Conservation (phyloP, 2,888 invertebrate species). For the Drosophila buzzatii region DNA sequence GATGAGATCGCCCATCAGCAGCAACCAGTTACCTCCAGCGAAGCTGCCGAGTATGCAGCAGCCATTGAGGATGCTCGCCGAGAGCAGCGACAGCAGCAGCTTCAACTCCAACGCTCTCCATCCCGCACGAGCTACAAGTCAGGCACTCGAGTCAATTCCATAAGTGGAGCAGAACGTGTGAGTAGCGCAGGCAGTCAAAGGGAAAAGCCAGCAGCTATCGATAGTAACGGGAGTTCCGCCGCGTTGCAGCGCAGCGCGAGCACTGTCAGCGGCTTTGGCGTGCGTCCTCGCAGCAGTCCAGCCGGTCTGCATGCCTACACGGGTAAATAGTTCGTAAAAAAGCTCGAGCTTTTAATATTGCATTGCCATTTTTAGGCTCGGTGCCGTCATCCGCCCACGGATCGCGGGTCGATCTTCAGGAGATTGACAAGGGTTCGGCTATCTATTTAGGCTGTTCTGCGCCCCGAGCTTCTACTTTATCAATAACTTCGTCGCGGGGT, state of each 20-base stretch:
- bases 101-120: slow-evolving; percentile 52
- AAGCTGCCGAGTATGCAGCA: slow-evolving; percentile 82
- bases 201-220: slow-evolving; percentile 28
- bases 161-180: slow-evolving; percentile 54
- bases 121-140: slow-evolving; percentile 49
- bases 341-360: neutral
- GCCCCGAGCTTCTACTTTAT: slow-evolving; percentile 80
- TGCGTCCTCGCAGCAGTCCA: slow-evolving; percentile 91
- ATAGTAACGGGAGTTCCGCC: slow-evolving; percentile 35
- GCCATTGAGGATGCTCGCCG: slow-evolving; percentile 75
- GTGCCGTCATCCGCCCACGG: slow-evolving; percentile 91
- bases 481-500: slow-evolving; percentile 86
- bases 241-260: slow-evolving; percentile 84
- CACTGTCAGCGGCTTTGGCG: slow-evolving; percentile 84
- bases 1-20: slow-evolving; percentile 79
- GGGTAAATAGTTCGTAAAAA: slow-evolving; percentile 82
- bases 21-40: slow-evolving; percentile 70
- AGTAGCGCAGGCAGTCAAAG: slow-evolving; percentile 71
- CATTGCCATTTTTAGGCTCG: slow-evolving; percentile 86
- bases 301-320: slow-evolving; percentile 92
- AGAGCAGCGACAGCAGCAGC: slow-evolving; percentile 59
- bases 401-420: slow-evolving; percentile 89
- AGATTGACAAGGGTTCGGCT: slow-evolving; percentile 87
- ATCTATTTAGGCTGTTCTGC: slow-evolving; percentile 87
- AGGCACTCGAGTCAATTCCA: slow-evolving; percentile 44